phyloP scores from a whole-genome alignment of 1,140 invertebrate genomes.

The Hypsibius dujardini region DNA sequence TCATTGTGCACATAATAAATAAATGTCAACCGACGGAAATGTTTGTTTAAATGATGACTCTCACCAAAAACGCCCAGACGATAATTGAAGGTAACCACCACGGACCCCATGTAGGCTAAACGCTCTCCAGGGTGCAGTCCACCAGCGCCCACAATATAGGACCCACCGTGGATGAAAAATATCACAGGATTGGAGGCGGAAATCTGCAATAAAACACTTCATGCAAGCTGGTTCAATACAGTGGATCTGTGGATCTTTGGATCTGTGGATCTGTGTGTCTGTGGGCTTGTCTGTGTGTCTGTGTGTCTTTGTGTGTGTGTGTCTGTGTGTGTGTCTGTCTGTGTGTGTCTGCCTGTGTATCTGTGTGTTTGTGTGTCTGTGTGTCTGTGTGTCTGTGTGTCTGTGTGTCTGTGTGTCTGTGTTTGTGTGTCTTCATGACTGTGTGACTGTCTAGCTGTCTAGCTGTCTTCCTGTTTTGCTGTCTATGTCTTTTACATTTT shows the following conservation, averaged over 20 bases:
- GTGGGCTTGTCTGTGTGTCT: background rate
- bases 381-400: too few relatives aligned
- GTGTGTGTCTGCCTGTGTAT: too few relatives aligned
- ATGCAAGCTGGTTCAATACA: background rate
- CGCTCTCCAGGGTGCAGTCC: conserved; percentile 11
- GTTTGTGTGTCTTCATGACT: background rate
- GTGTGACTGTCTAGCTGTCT: background rate
- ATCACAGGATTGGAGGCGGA: background rate
- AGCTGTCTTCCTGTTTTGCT: background rate
- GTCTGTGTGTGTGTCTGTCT: too few relatives aligned
- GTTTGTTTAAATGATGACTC: too few relatives aligned
- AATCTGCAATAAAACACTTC: background rate
- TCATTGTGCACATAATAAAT: too few relatives aligned
- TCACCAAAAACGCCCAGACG: conserved; percentile 49
- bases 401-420: conserved; percentile 4
- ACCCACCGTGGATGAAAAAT: conserved; percentile 15
- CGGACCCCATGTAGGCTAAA: conserved; percentile 19
- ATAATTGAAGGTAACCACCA: conserved; percentile 61
- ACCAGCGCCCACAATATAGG: conserved; percentile 13
- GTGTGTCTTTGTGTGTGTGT: background rate
- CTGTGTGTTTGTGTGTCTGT: too few relatives aligned
- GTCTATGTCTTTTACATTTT: background rate
- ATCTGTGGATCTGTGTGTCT: background rate
- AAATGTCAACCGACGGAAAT: too few relatives aligned
- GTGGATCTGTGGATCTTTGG: background rate